Evolutionary conservation across 2,113 vertebrate genomes (phyloP).

Genomic region (Scartelaos histophorus): DNA sequence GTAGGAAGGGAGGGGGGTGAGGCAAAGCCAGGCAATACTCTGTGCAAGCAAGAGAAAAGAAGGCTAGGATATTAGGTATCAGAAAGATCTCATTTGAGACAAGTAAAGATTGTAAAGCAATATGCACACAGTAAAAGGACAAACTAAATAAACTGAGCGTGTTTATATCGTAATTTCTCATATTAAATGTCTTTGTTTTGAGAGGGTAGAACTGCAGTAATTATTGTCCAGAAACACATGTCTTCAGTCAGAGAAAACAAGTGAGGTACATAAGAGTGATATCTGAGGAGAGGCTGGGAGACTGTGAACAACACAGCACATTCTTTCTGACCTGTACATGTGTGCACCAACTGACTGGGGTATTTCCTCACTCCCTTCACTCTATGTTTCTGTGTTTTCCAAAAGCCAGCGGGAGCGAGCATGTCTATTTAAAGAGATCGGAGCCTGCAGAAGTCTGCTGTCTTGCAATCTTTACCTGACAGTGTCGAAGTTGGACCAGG

Average conservation of each 20-base stretch:
- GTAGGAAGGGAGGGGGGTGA: slow-evolving; percentile 61
- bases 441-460: slow-evolving; percentile 47
- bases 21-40: slow-evolving; percentile 51
- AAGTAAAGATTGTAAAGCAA: slow-evolving; percentile 38
- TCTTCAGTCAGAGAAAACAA: slow-evolving; percentile 14
- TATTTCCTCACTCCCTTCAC: slow-evolving; percentile 61
- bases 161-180: slow-evolving; percentile 2
- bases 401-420: slow-evolving; percentile 47
- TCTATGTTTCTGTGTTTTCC: slow-evolving; percentile 52
- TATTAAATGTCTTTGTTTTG: slow-evolving; percentile 62
- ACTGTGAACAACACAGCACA: slow-evolving; percentile 37
- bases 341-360: slow-evolving; percentile 57
- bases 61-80: slow-evolving; percentile 53
- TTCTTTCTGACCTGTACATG: slow-evolving; percentile 49
- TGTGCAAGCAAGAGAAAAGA: slow-evolving; percentile 46
- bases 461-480: slow-evolving; percentile 54
- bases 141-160: slow-evolving; percentile 32
- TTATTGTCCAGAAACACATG: slow-evolving; percentile 43
- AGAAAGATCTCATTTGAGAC: slow-evolving; percentile 43
- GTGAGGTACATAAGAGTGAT: slow-evolving; percentile 13
- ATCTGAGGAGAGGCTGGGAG: slow-evolving; percentile 27
- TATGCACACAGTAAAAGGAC: slow-evolving; percentile 27
- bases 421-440: slow-evolving; percentile 66
- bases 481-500: slow-evolving; percentile 48
- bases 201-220: slow-evolving; percentile 37